Conservation (phyloP, 2,113 vertebrate genomes). For the Steatornis caripensis region DNA sequence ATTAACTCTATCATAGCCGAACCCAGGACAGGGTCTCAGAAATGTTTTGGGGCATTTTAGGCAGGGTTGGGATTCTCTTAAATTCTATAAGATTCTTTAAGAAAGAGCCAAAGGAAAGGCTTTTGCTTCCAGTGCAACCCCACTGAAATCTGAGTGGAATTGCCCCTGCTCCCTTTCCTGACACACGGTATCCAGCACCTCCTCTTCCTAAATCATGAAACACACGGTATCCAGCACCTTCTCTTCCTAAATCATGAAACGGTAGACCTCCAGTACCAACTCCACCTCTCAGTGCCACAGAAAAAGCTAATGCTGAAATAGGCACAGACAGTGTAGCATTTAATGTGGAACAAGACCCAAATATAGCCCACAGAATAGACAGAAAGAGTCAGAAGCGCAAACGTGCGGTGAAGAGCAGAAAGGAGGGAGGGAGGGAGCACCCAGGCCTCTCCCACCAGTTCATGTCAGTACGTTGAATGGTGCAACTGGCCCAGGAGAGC, state of each 20-base stretch:
- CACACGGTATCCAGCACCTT: background rate
- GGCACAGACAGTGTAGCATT: background rate
- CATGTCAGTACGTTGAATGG: conserved; percentile 25
- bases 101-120: background rate
- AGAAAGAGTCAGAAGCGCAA: conserved; percentile 9
- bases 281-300: background rate
- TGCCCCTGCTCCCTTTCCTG: background rate
- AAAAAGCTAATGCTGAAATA: background rate
- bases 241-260: background rate
- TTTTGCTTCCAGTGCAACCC: background rate
- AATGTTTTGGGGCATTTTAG: background rate
- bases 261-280: background rate
- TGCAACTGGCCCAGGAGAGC: conserved; percentile 69
- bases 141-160: background rate
- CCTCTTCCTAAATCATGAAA: background rate
- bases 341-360: background rate
- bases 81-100: background rate
- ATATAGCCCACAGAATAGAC: background rate
- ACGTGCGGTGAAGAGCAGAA: background rate
- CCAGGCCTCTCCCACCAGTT: background rate
- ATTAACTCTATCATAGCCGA: too few relatives aligned
- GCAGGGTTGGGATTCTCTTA: background rate
- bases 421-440: background rate
- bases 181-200: background rate
- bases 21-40: too few relatives aligned